These are phyloP conservation scores for Danio choprae DNA, from an alignment of 2,797 vertebrate genomes.

Conservation along the genomic window DNA sequence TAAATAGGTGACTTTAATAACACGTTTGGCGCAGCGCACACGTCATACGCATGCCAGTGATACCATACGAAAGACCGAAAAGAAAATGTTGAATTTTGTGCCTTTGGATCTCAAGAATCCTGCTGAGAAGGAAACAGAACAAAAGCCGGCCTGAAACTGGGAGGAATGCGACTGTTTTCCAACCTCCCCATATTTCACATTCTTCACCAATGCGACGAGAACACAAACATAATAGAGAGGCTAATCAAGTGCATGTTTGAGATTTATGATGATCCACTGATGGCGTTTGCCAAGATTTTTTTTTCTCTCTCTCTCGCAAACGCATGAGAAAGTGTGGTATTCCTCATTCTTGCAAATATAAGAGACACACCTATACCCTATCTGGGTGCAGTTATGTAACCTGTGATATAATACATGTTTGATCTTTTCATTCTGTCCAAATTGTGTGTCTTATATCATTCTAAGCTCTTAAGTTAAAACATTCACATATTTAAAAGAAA, in stretches of 20 bases:
- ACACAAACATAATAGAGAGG: slow-evolving; percentile 49
- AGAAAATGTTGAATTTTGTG: slow-evolving; percentile 66
- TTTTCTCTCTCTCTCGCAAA: not conserved
- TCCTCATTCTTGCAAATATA: slow-evolving; percentile 54
- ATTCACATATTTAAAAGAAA: slow-evolving; percentile 61
- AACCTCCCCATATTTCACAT: slow-evolving; percentile 69
- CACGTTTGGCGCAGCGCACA: slow-evolving; percentile 4
- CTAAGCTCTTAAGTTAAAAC: slow-evolving; percentile 13
- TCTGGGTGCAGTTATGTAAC: not conserved
- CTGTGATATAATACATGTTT: not conserved
- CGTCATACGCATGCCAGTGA: not conserved
- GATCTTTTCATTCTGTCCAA: slow-evolving; percentile 5
- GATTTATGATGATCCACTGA: slow-evolving; percentile 42
- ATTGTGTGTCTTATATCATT: not conserved
- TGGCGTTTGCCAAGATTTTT: slow-evolving; percentile 53
- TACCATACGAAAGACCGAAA: slow-evolving; percentile 25
- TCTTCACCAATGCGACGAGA: slow-evolving; percentile 51
- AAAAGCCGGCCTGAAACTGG: slow-evolving; percentile 53
- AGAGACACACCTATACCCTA: slow-evolving; percentile 49
- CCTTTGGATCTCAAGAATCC: slow-evolving; percentile 72
- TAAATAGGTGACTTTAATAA: slow-evolving; percentile 68
- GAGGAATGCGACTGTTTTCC: slow-evolving; percentile 68
- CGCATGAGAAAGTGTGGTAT: slow-evolving; percentile 39
- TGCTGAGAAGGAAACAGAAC: slow-evolving; percentile 60
- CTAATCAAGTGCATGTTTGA: slow-evolving; percentile 56